Evolutionary conservation across 2,888 invertebrate genomes (phyloP).

Genomic region (Stenodema calcarata): DNA sequence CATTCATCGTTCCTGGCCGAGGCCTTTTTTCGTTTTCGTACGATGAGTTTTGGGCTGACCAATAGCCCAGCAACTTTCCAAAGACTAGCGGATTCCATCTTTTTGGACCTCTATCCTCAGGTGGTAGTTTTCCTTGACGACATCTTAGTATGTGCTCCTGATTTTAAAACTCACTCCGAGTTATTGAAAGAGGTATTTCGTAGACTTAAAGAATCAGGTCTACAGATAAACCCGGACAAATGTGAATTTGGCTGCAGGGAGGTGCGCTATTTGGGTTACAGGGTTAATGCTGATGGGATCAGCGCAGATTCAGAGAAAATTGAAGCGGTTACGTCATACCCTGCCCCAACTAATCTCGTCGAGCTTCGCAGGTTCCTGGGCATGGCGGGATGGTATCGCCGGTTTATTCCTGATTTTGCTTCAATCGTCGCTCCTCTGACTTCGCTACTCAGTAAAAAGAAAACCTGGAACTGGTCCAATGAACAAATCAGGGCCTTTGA

Average conservation of each 20-base stretch:
- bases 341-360: not conserved
- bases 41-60: constrained; percentile 46
- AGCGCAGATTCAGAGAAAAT: too few species aligned
- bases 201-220: not conserved
- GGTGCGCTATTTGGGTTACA: constrained; percentile 39
- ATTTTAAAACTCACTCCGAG: not conserved
- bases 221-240: constrained; percentile 22
- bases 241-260: constrained; percentile 35
- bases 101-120: too few species aligned
- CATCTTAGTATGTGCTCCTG: too few species aligned
- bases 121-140: too few species aligned
- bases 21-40: constrained; percentile 57
- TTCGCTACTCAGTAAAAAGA: constrained; percentile 52
- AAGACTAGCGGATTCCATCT: too few species aligned
- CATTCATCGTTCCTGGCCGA: too few species aligned
- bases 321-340: too few species aligned
- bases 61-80: too few species aligned
- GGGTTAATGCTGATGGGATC: too few species aligned
- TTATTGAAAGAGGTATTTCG: too few species aligned
- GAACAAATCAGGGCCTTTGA: constrained; percentile 44
- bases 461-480: constrained; percentile 33
- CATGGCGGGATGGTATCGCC: constrained; percentile 46
- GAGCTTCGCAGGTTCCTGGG: constrained; percentile 44
- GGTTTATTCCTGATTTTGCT: constrained; percentile 56
- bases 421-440: too few species aligned